Conservation (phyloP, 1,140 invertebrate genomes). For the Tachypleus tridentatus region DNA sequence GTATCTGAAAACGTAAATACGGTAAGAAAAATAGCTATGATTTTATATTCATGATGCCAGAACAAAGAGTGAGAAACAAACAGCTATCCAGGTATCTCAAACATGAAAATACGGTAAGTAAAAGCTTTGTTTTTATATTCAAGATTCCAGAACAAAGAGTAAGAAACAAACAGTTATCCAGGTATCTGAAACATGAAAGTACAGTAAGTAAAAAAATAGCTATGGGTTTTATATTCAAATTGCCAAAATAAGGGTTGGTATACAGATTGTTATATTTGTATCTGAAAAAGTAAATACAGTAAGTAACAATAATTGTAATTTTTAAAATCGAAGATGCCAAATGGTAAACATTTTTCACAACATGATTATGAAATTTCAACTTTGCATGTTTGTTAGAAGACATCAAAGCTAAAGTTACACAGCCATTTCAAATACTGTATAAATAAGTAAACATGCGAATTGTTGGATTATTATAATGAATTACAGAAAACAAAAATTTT, state of each 20-base stretch:
- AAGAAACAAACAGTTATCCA: neutral
- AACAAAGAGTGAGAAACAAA: too few species aligned
- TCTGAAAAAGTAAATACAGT: constrained; percentile 29
- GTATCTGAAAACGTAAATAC: constrained; percentile 42
- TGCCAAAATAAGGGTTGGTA: neutral
- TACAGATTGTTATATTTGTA: constrained; percentile 26
- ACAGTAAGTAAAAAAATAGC: constrained; percentile 12
- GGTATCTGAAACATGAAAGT: constrained; percentile 34
- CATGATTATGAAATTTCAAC: too few species aligned
- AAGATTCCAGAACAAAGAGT: neutral
- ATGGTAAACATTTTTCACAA: neutral
- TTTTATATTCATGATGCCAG: too few species aligned
- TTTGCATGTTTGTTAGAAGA: too few species aligned
- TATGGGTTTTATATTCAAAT: neutral
- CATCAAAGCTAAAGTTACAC: too few species aligned
- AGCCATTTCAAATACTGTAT: neutral
- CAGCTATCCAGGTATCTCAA: too few species aligned
- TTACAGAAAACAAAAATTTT: constrained; percentile 3
- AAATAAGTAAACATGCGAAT: neutral
- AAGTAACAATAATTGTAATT: neutral
- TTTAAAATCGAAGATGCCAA: neutral
- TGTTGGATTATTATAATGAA: neutral
- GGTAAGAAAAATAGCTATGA: too few species aligned
- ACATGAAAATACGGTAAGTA: constrained; percentile 11
- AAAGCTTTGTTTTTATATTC: neutral